These are phyloP conservation scores for Nematopogon swammerdamellus DNA, from an alignment of 2,888 invertebrate species.

Conservation along the genomic window DNA sequence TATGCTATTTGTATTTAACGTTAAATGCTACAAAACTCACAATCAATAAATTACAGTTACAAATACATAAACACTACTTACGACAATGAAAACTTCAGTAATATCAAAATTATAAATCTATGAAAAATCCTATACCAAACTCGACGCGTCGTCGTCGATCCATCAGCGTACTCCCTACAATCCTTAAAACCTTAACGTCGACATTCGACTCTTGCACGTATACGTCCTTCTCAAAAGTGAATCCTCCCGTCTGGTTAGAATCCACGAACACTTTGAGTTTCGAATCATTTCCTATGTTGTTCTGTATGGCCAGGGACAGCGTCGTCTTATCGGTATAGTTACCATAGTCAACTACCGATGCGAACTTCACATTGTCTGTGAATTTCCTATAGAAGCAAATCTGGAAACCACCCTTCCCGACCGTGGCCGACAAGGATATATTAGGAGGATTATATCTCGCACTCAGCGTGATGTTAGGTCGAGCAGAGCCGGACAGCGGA, in stretches of 20 bases:
- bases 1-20: too few species aligned
- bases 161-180: constrained; percentile 35
- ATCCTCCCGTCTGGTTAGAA: constrained; percentile 40
- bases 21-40: too few species aligned
- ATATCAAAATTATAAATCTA: constrained; percentile 24
- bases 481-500: constrained; percentile 25
- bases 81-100: neutral
- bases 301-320: constrained; percentile 35
- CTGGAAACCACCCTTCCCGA: constrained; percentile 34
- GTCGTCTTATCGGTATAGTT: constrained; percentile 22
- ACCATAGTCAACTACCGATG: constrained; percentile 33
- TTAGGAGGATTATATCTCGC: constrained; percentile 30
- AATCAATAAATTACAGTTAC: neutral
- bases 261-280: constrained; percentile 44
- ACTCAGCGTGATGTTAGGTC: constrained; percentile 33
- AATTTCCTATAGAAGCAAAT: constrained; percentile 37
- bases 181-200: constrained; percentile 30
- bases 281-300: constrained; percentile 29
- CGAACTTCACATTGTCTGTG: constrained; percentile 31
- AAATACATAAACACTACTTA: neutral
- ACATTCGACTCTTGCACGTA: constrained; percentile 31
- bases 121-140: constrained; percentile 39
- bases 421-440: constrained; percentile 31
- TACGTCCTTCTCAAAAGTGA: constrained; percentile 38
- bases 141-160: constrained; percentile 36